Evolutionary conservation across 2,888 invertebrate genomes (phyloP), one percentile per base, ranked within the genome.

Genomic region (Peribatodes rhomboidaria): DNA sequence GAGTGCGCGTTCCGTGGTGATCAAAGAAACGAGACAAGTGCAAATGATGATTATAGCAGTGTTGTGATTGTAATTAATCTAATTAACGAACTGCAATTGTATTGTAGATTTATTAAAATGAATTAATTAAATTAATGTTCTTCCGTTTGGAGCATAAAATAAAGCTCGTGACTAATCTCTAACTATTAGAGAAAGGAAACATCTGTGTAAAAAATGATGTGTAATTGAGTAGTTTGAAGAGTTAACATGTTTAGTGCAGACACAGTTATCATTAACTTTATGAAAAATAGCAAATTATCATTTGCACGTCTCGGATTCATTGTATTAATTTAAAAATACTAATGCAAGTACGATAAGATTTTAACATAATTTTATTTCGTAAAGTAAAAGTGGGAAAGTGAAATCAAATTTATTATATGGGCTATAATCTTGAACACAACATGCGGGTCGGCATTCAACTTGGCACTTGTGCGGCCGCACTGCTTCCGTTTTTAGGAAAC

Each of bases 371-470:
- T 76, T 76, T 79, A 76, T 78, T 79, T 67, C 70, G 66, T 70
- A 73, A 85, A 89, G 92, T 90, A 91, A 92, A 90, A 92, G 89
- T 86, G 78, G 83, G 71, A 85, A 90, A 92, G 92, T 90, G 92
- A 92, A 92, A 91, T 87, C 86, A 85, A 84, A 83, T 85, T 71
- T 85, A 86, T 87, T 82, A 88, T 86, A 85, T 81, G 82, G 82
- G 86, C 74, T 83, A 82, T 87, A 88, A 90, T 89, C 85, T 88
- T 81, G 77, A 82, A 79, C 75, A 78, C 76, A 79, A 80, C 81
- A 91, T 92, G 90, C 92, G 92, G 92, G 91, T 82, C 82, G 81
- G 76, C 77, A 75, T 79, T 79, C 79, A 81, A 77, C 81, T 79
- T 78, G 78, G 77, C 77, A 76, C 75, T 74, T 71, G 74, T 64